phyloP scores from a whole-genome alignment of 2,113 vertebrate species.

The Gasterosteus aculeatus region DNA sequence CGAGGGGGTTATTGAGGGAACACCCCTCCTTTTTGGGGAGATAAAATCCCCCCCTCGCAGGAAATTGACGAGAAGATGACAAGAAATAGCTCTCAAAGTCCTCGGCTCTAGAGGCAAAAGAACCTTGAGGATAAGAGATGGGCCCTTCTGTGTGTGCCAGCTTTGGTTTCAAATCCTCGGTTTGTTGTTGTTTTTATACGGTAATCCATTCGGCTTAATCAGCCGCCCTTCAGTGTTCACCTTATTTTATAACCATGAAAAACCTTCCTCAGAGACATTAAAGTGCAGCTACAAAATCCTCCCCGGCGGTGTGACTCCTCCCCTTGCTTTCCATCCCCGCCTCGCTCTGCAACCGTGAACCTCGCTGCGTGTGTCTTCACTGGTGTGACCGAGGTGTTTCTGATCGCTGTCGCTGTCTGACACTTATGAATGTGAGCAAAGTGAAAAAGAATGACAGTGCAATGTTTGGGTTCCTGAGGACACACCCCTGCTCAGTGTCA shows the following conservation, averaged over 20 bases:
- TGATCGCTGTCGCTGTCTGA: not conserved
- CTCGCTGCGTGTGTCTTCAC: constrained; percentile 19
- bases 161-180: constrained; percentile 33
- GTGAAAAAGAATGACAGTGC: not conserved
- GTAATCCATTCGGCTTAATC: constrained; percentile 37
- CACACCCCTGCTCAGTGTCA: constrained; percentile 49
- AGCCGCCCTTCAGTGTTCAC: constrained; percentile 6
- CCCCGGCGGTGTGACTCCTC: not conserved
- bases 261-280: not conserved
- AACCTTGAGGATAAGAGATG: constrained; percentile 54
- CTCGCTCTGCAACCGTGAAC: not conserved
- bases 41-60: constrained; percentile 67
- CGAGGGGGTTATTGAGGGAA: constrained; percentile 69
- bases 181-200: constrained; percentile 22
- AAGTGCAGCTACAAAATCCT: not conserved
- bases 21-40: constrained; percentile 66
- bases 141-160: not conserved
- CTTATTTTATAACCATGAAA: not conserved
- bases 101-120: constrained; percentile 46
- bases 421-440: not conserved
- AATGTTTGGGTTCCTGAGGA: not conserved
- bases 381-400: not conserved
- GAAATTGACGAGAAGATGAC: constrained; percentile 59
- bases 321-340: not conserved
- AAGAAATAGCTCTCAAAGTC: constrained; percentile 67